Evolutionary conservation across 1,140 invertebrate genomes (phyloP).

Genomic region (Lerema accius): DNA sequence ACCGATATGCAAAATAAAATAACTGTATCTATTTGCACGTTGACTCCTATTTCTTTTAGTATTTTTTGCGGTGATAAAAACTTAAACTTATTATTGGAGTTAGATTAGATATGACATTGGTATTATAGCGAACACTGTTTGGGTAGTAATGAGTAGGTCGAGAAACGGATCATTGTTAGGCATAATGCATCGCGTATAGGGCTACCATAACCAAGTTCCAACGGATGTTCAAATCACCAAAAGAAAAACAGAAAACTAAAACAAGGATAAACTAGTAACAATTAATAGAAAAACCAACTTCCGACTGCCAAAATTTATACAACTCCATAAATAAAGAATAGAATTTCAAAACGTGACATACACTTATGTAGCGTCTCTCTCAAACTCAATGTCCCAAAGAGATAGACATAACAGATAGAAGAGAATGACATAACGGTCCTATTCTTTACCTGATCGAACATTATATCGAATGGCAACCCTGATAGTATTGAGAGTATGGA

Average conservation of each 20-base stretch:
- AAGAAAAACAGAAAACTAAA: no score
- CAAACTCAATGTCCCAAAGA: no score
- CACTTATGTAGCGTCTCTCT: no score
- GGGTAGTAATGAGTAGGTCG: slow-evolving; percentile 56
- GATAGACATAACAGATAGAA: no score
- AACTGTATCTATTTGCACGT: slow-evolving; percentile 71
- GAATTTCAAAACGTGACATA: no score
- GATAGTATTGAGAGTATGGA: slow-evolving; percentile 29
- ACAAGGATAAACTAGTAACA: no score
- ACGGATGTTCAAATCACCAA: no score
- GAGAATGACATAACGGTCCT: no score
- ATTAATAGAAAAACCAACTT: not conserved
- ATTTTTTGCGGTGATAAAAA: slow-evolving; percentile 57
- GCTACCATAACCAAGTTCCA: no score
- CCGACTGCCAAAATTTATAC: not conserved
- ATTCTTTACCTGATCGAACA: no score
- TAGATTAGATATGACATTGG: slow-evolving; percentile 63
- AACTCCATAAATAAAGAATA: no score
- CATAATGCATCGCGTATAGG: slow-evolving; percentile 31
- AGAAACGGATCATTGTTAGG: slow-evolving; percentile 53
- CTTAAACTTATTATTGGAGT: slow-evolving; percentile 58
- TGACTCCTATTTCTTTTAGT: slow-evolving; percentile 35
- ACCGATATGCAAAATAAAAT: slow-evolving; percentile 72
- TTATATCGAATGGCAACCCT: not conserved
- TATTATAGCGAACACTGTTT: slow-evolving; percentile 66